These are phyloP conservation scores for Temnopleurus reevesii DNA, from an alignment of 53 echinoderm and acorn worm species.

Conservation along the genomic window DNA sequence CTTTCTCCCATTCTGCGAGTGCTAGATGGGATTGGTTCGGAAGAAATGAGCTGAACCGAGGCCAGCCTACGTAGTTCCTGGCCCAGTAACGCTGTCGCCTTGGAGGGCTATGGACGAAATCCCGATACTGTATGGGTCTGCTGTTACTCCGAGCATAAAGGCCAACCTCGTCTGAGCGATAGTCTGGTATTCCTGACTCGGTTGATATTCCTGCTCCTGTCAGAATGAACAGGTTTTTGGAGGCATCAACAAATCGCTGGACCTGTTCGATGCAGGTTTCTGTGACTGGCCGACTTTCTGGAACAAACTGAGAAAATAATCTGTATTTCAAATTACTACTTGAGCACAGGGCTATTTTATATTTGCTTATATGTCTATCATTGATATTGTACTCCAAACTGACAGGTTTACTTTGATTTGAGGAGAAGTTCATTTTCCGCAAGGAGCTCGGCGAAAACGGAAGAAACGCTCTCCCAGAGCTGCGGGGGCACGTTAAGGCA, in stretches of 20 bases:
- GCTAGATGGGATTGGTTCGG: slow-evolving; percentile 77
- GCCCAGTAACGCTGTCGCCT: slow-evolving; percentile 90
- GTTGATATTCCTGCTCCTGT: slow-evolving; percentile 98
- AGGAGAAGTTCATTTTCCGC: neutral
- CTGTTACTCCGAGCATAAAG: slow-evolving; percentile 77
- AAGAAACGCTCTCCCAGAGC: neutral
- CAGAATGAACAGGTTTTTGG: slow-evolving; percentile 72
- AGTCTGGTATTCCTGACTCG: slow-evolving; percentile 97
- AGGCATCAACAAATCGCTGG: slow-evolving; percentile 70
- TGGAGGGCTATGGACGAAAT: slow-evolving; percentile 69
- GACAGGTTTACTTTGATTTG: neutral
- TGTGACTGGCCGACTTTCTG: slow-evolving; percentile 65
- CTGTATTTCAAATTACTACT: too few species aligned
- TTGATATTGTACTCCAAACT: neutral
- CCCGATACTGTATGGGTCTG: slow-evolving; percentile 79
- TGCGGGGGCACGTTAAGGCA: neutral
- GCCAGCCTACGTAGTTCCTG: slow-evolving; percentile 92
- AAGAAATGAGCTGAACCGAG: slow-evolving; percentile 68
- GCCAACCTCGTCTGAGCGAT: slow-evolving; percentile 93
- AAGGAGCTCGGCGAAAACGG: neutral
- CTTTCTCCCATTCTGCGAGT: slow-evolving; percentile 80
- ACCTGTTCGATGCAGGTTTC: slow-evolving; percentile 59
- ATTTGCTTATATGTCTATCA: neutral
- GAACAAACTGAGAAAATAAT: slow-evolving; percentile 66
- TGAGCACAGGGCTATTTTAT: neutral